Conservation (phyloP, 1,140 invertebrate genomes). For the Diplogasteroides magnus region DNA sequence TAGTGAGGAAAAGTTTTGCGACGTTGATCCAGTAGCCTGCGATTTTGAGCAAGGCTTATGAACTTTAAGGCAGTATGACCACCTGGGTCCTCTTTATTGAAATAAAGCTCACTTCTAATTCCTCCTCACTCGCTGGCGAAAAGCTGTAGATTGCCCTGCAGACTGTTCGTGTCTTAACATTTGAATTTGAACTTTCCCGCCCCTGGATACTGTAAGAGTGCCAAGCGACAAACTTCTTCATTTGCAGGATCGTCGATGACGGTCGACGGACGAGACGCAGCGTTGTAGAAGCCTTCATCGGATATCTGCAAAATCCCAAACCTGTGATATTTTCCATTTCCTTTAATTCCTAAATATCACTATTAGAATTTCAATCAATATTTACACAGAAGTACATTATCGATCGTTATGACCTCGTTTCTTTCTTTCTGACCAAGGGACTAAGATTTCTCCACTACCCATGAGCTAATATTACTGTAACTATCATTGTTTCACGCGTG, state of each 20-base stretch:
- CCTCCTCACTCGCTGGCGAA: slow-evolving; percentile 24
- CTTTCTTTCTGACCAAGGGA: too few relatives aligned
- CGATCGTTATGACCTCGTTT: background rate
- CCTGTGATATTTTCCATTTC: background rate
- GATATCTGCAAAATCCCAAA: slow-evolving; percentile 21
- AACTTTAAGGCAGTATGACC: too few relatives aligned
- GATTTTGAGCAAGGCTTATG: too few relatives aligned
- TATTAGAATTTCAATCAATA: background rate
- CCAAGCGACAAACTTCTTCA: too few relatives aligned
- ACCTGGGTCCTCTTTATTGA: background rate
- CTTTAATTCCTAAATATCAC: background rate
- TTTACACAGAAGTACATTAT: background rate
- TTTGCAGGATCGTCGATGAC: slow-evolving; percentile 20
- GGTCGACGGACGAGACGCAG: slow-evolving; percentile 5
- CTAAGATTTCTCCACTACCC: too few relatives aligned
- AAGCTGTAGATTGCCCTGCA: slow-evolving; percentile 34
- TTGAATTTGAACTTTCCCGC: slow-evolving; percentile 10
- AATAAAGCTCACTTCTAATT: slow-evolving; percentile 13
- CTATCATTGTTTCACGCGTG: too few relatives aligned
- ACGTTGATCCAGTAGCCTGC: too few relatives aligned
- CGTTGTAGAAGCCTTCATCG: slow-evolving; percentile 27
- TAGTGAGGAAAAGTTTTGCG: too few relatives aligned
- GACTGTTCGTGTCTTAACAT: slow-evolving; percentile 4
- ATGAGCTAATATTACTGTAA: too few relatives aligned
- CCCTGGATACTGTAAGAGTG: too few relatives aligned